These are phyloP conservation scores for Amazona finschi DNA, from an alignment of 2,797 vertebrate species.

Conservation along the genomic window DNA sequence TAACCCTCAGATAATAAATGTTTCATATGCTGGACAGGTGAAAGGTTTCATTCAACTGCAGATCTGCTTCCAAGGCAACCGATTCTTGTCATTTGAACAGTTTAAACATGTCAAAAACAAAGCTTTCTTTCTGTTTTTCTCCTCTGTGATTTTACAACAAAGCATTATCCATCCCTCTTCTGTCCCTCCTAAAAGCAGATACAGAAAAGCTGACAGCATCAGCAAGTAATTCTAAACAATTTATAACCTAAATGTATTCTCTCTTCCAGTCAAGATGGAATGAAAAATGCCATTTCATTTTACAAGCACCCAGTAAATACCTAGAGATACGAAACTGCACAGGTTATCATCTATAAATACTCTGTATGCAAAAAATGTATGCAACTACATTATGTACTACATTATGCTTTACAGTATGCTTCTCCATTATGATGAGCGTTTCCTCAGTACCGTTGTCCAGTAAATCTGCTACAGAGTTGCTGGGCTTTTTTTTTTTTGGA, in stretches of 20 bases:
- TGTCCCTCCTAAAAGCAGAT: conserved; percentile 16
- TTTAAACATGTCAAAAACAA: conserved; percentile 46
- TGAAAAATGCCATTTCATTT: conserved; percentile 47
- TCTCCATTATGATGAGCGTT: background rate
- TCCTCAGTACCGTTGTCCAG: background rate
- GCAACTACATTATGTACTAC: background rate
- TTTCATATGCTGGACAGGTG: conserved; percentile 55
- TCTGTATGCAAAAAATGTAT: background rate
- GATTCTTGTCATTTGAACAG: conserved; percentile 8
- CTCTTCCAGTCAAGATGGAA: conserved; percentile 20
- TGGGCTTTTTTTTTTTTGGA: background rate
- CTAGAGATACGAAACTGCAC: background rate
- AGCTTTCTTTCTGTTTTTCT: conserved; percentile 25
- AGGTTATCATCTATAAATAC: background rate
- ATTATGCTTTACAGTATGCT: background rate
- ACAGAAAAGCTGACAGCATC: conserved; percentile 11
- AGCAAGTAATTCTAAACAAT: conserved; percentile 46
- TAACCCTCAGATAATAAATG: conserved; percentile 49
- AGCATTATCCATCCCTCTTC: background rate
- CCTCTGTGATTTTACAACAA: background rate
- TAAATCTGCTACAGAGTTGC: background rate
- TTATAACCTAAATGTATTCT: conserved; percentile 31
- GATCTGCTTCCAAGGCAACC: conserved; percentile 57
- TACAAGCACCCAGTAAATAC: conserved; percentile 24
- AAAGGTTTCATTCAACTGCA: conserved; percentile 52